Base-by-base conservation (phyloP, 2,113 vertebrate species). In the Phoenicopterus ruber region DNA sequence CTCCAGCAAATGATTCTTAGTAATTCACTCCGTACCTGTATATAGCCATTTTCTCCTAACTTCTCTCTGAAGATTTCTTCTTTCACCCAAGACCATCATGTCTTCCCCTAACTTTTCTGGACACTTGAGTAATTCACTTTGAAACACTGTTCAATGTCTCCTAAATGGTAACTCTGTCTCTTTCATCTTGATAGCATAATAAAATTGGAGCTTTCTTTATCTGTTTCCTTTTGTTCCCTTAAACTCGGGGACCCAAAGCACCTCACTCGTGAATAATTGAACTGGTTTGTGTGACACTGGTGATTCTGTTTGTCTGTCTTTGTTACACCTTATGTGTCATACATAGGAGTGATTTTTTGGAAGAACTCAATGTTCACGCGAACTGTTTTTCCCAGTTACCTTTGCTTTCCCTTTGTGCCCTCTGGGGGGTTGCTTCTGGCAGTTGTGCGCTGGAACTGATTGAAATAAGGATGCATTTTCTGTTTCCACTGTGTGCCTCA, bases 401-500 rank as follows among this genome's bases (percentile, higher is more conserved):
- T 76, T 58, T 50, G 40, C 24, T 22, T 89, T 38, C 40, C 25
- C 32, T 54, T 70, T 49, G 36, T 77, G 17, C 40, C 63, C 12
- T 50, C 11, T 55, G 28, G 21, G 42, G 34, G 38, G 2, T 34
- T 58, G 22, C 38, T 73, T 49, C 58, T 59, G 55, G 24, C 38
- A 61, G 50, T 22, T 66, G 71, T 80, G 72, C 17, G 3, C 32
- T 67, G 59, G 40, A 78, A n/a, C 20, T 19, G 13, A 46, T 71
- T 44, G 49, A 44, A 55, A 38, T 34, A 38, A 73, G 42, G 66
- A 44, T 49, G 11, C 6, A 2, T 63, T 70, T 67, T 79, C 20
- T 54, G 0, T 62, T 70, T 57, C 29, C 5, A 18, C 50, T 9
- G 1, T 22, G 20, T 61, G 40, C 40, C 31, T 81, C 10, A 0